Evolutionary conservation across 2,888 invertebrate genomes (phyloP), one percentile per base, ranked within the genome.

Genomic region (Taenaris catops): DNA sequence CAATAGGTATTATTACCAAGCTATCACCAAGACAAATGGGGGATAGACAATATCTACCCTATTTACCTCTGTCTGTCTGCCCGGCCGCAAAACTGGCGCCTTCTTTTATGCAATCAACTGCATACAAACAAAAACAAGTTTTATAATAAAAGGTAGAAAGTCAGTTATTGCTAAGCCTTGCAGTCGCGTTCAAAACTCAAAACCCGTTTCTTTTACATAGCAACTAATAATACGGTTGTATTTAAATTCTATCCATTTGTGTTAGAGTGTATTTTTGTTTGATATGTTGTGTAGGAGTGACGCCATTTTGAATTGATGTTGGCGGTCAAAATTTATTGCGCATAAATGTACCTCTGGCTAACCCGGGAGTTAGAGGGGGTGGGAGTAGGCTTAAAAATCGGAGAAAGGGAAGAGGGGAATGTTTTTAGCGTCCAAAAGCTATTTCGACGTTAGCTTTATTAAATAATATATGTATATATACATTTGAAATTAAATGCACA

Each of bases 291-390:
- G 31, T 25, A 38, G 73, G 49, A 63, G 58, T 75, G 62, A 63
- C 53, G 73, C 60, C 74, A 68, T 81, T 83, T 74, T 64, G 67
- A 51, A 58, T 59, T 63, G 64, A 62, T 56, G 63, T 56, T 51
- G 68, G 72, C 71, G 79, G 81, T 81, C 80, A 81, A 84, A 86
- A 86, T 86, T 86, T 86, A 86, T 86, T 83, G 84, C 78, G 83
- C 84, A 84, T 86, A 86, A 86, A 84, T 83, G 86, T 83, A 84
- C 74, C 83, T 80, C 80, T 62, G 76, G 81, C 84, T 84, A 86
- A 84, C 83, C 80, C 79, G 80, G 83, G 79, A 63, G 80, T 81
- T 81, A 79, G 75, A 67, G 79, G 78, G 71, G 61, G 72, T 50
- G 54, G 76, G 75, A 63, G 83, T 83, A 83, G 84, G 84, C 83